Base-by-base conservation (phyloP, 2,797 vertebrate genomes). In the Ptychobarbus kaznakovi region DNA sequence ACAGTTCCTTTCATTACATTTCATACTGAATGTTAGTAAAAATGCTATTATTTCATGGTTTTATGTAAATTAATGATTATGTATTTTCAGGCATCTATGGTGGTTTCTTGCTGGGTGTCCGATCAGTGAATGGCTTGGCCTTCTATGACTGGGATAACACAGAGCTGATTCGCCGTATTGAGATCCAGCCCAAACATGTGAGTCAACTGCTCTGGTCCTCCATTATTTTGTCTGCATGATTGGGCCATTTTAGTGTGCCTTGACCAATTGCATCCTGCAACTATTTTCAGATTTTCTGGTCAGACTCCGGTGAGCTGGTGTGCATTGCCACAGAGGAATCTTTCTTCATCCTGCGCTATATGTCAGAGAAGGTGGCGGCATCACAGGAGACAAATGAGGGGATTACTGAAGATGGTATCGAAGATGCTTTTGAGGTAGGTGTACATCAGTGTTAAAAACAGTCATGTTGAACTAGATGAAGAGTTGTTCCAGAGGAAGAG, bases 71-170 rank as follows among this genome's bases (percentile, higher is more conserved):
- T 0, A 32, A 32, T 32, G 32, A 32, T 32, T 32, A 32, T 63
- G 40, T 49, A 40, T 51, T 15, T 87, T 6, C 76, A 99, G 98
- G 98, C 79, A 98, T 99, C 89, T 99, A 98, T 0, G 98, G 98
- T 84, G 98, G 98, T 44, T 99, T 98, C 93, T 92, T 99, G 40
- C 85, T 99, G 85, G 98, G 98, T 1, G 98, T 99, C 79, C 95
- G 97, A 84, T 99, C 98, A 75, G 96, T 98, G 44, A 99, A 97
- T 88, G 98, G 98, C 63, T 93, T 99, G 90, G 98, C 98, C 13
- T 99, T 99, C 93, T 99, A 99, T 83, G 98, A 99, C 85, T 99
- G 98, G 98, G 98, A 99, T 72, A 99, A 97, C 90, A 99, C 98
- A 1, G 98, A 99, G 91, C 87, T 99, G 86, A 94, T 99, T 89